Base-by-base conservation (phyloP, 2,888 invertebrate species). In the Rhogogaster chlorosoma region DNA sequence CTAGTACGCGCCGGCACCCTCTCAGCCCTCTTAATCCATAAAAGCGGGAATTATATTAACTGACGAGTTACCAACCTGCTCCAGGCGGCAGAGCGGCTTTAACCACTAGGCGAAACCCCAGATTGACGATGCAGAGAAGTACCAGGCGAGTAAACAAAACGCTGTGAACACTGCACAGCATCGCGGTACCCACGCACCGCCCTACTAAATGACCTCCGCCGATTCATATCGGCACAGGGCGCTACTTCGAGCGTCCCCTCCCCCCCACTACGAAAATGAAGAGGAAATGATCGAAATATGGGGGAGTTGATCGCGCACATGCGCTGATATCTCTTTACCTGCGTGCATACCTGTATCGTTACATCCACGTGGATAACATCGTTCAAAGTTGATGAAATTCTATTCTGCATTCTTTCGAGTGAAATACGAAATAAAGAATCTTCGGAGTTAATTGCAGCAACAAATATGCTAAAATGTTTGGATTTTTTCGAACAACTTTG, bases 171-270 rank as follows among this genome's bases (percentile, higher is more conserved):
- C 90, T 89, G 90, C 90, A 91, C 90, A 91, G 90, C 93, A 93
- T 93, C 91, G 91, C 93, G 91, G 89, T 89, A 89, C 90, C 88
- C 92, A 91, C 91, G 90, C 91, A 88, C 89, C 89, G 90, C 90
- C 90, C 89, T 89, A 92, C 92, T 92, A 88, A 89, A 85, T 88
- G 87, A 87, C 86, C 86, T 80, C 85, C 77, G 84, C 83, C 83
- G 70, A 83, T 67, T 83, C 83, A 70, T 83, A 26, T 57, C 61
- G 18, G 71, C 42, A 18, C 15, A 42, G 38, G 42, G 42, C n/a
- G 71, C 67, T 29, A 82, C 53, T 29, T 36, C 80, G 71, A 36
- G 53, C 18, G 61, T 75, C 57, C 61, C n/a, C n/a, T 71, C 61
- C n/a, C n/a, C 67, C 83, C 45, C 45, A 70, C 70, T 67, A 7